Evolutionary conservation across 1,140 invertebrate species (phyloP), one percentile per base, ranked within the genome.

Genomic region (Brachionus rubens): DNA sequence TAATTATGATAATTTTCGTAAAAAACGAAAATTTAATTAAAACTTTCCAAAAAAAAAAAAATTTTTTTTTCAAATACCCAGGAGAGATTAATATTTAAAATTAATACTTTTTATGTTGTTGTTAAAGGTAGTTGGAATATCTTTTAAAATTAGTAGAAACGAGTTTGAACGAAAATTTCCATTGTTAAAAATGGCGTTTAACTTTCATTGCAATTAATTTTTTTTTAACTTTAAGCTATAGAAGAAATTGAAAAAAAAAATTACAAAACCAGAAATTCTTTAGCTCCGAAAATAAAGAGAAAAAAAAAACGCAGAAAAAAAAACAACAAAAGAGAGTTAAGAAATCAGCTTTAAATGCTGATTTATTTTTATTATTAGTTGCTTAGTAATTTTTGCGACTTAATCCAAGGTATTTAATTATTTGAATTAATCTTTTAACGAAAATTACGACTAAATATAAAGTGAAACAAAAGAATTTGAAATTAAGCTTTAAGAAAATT

Each of bases 321-420:
- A 7, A 52, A 52, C 12, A 10, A 52, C 21, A 65, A 43, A 41
- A 65, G 43, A 65, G 33, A 14, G 19, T 24, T 26, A 43, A 43
- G 40, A 65, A 65, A 43, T 65, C 59, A 65, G 59, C 36, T 24
- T 65, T 65, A 30, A 65, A 43, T 43, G 59, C 33, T 65, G 54
- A 40, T 59, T 59, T 59, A 59, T 59, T 59, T 59, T 59, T 65
- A 65, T 65, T 65, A 24, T 65, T 43, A 65, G 59, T 65, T 65
- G 59, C 59, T 24, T 43, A 65, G 59, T 65, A 43, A 65, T 65
- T 65, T 59, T 36, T 9, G 33, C 3, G 28, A 30, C 41, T 24
- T 65, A 65, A 65, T 65, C 59, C 59, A 65, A 65, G 40, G 59
- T 65, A 65, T 65, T 65, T 65, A 65, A 24, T 65, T 43, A 65